These are phyloP conservation scores for Sarcophaga peregrina DNA, from an alignment of 1,140 invertebrate species.

Conservation along the genomic window DNA sequence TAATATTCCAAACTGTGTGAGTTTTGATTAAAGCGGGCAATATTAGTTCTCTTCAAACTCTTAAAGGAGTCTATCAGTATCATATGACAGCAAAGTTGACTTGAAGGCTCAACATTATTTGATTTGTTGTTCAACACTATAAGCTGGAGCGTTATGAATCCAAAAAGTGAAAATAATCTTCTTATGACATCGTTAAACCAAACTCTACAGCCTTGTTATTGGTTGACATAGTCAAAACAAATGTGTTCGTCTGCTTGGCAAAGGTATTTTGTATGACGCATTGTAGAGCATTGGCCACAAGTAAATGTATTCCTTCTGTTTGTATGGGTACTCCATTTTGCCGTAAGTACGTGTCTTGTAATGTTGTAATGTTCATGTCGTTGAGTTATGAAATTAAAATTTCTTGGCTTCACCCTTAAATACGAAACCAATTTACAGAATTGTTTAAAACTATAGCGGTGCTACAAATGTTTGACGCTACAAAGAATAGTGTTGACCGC, in stretches of 20 bases:
- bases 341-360: not conserved
- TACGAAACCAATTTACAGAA: not conserved
- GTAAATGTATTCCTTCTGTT: not conserved
- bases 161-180: not conserved
- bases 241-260: not conserved
- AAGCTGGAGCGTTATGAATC: not conserved
- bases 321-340: not conserved
- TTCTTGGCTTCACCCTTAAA: not conserved
- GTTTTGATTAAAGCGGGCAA: slow-evolving; percentile 47
- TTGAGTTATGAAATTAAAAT: not conserved
- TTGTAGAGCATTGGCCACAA: not conserved
- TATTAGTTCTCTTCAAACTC: slow-evolving; percentile 43
- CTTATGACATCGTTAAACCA: not conserved
- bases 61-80: slow-evolving; percentile 33
- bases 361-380: not conserved
- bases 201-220: too few relatives aligned
- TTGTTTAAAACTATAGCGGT: not conserved
- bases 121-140: not conserved
- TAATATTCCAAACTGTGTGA: slow-evolving; percentile 53
- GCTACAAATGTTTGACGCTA: not conserved
- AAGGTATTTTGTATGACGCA: slow-evolving; percentile 11
- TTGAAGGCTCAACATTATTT: not conserved
- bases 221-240: not conserved
- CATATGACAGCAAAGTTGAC: not conserved
- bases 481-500: too few relatives aligned